Evolutionary conservation across 2,888 invertebrate species (phyloP), one percentile per base, ranked within the genome.

Genomic region (Julus scanicus): DNA sequence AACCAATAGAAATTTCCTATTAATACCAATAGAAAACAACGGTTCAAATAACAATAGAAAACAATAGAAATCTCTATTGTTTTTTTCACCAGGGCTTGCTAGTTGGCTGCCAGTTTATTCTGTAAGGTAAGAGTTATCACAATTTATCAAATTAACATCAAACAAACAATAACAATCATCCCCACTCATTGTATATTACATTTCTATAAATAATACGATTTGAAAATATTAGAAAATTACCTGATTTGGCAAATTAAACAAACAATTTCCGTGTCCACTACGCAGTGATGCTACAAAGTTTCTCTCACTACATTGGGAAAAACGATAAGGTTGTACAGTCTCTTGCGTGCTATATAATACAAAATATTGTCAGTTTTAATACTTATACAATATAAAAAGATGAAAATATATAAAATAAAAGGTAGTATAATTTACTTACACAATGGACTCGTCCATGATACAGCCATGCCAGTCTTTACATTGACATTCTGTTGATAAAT

Each of bases 381-480:
- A 20, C 63, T 80, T 39, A 11, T 3, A 29, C 29, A 29, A 8
- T 29, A 11, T 29, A 48, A 85, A 39, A 84, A 48, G 15, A 15
- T 20, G 8, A 8, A 20, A 44, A 20, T 13, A 85, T 29, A 44
- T 44, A 85, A 85, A 48, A 17, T n/a, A 44, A 40, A n/a, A 0
- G 20, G 4, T 5, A 48, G 0, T 44, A n/a, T 29, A 44, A n/a
- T 85, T 44, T 4, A n/a, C 90, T 90, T 89, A 90, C 90, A 97
- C 96, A 91, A 98, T 97, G 90, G 96, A 96, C 93, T 97, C 97
- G 88, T 97, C 96, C 98, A 98, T 98, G 92, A 98, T 97, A 93
- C 98, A 98, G 89, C 98, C 98, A 93, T 98, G 97, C 97, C 97
- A 98, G 93, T 97, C 97, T 89, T 96, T 95, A 93, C 98, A 98